Evolutionary conservation across 2,113 vertebrate genomes (phyloP), one percentile per base, ranked within the genome.

Genomic region (Grus americana): DNA sequence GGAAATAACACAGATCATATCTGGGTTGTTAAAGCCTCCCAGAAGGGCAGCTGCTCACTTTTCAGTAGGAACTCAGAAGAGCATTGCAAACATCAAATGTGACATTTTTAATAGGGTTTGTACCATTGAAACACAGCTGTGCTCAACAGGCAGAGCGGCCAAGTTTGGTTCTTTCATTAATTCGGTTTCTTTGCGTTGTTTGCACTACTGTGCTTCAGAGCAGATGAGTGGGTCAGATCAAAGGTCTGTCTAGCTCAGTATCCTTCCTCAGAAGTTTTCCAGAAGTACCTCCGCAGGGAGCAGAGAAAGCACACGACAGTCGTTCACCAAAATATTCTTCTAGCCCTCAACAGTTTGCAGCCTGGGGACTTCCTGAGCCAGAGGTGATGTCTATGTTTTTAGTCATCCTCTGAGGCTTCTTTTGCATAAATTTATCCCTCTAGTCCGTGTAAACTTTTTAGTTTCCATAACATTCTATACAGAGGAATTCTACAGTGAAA

Each of bases 31-130:
- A 86, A 88, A 90, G 29, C 38, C 36, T 90, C 90, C 63, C 85
- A 92, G 62, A 94, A 91, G 85, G 58, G 18, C 40, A 92, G 85
- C 44, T n/a, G 63, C 67, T 93, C 87, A 59, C 23, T 94, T 94
- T 93, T 79, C 79, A 80, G 79, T 70, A 68, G 58, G 62, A 94
- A 70, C 52, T 94, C 79, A 55, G 75, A 85, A 73, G 10, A 91
- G 58, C 87, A 67, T 58, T 67, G n/a, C 73, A 86, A 88, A 82
- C 88, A 96, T 90, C 92, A 94, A 96, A 93, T 66, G 32, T 88
- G 90, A 93, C 74, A 62, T 90, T 94, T 96, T 90, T 66, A 94
- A 83, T 92, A 88, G 78, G 36, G 71, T 76, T 88, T 88, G 67
- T 92, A 46, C 86, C 44, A 20, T 23, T 66, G 88, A 86, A 96